These are phyloP conservation scores for Sinocyclocheilus maitianheensis DNA, from an alignment of 2,113 vertebrate genomes.

Conservation along the genomic window DNA sequence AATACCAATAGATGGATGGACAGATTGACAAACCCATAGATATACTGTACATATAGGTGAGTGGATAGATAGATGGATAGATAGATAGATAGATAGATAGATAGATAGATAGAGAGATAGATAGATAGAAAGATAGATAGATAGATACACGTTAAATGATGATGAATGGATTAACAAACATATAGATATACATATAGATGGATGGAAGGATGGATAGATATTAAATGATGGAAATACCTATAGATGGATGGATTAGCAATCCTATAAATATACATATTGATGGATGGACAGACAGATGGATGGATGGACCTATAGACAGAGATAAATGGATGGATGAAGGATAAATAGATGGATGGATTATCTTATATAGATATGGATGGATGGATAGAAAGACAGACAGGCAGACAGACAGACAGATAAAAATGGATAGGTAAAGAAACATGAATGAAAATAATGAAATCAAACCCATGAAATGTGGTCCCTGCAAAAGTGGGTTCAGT, in stretches of 20 bases:
- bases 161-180: neutral
- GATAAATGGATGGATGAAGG: neutral
- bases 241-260: neutral
- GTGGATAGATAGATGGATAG: neutral
- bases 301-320: neutral
- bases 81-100: neutral
- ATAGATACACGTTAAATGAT: neutral
- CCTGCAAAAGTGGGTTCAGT: constrained; percentile 37
- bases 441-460: neutral
- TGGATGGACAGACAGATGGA: neutral
- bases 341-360: neutral
- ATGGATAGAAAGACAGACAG: too few relatives aligned
- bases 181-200: neutral
- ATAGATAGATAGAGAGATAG: neutral
- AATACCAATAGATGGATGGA: too few relatives aligned
- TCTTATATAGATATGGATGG: too few relatives aligned
- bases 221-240: neutral
- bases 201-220: neutral
- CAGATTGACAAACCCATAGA: neutral
- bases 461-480: constrained; percentile 37
- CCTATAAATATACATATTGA: neutral
- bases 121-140: neutral
- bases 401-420: neutral
- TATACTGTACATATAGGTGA: neutral
- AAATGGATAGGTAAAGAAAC: neutral